Evolutionary conservation across 1,140 invertebrate genomes (phyloP).

Genomic region (Polyergus mexicanus): DNA sequence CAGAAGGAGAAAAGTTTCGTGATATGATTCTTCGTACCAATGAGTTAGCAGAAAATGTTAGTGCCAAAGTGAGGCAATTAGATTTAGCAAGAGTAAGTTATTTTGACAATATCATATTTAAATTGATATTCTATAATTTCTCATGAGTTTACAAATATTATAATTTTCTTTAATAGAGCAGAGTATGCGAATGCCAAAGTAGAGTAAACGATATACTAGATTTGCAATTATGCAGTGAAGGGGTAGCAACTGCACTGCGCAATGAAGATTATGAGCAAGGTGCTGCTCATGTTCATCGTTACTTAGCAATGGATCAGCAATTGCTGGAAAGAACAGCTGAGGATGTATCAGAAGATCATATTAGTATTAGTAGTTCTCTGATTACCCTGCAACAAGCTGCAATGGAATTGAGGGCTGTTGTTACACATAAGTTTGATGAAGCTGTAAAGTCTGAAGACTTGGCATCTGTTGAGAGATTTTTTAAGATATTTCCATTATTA

Average conservation of each 20-base stretch:
- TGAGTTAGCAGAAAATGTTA: conserved; percentile 96
- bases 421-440: conserved; percentile 95
- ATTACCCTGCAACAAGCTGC: conserved; percentile 95
- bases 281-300: conserved; percentile 97
- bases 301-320: conserved; percentile 97
- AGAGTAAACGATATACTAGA: conserved; percentile 98
- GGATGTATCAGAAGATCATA: conserved; percentile 91
- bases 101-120: not conserved
- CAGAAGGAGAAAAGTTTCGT: conserved; percentile 92
- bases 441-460: conserved; percentile 96
- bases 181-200: conserved; percentile 97
- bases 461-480: conserved; percentile 97
- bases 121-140: not conserved
- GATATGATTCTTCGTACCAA: conserved; percentile 95
- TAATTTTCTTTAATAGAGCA: conserved; percentile 88
- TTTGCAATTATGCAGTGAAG: conserved; percentile 97
- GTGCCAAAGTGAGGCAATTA: conserved; percentile 97
- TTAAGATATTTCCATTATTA: conserved; percentile 98
- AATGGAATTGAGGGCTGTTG: conserved; percentile 89
- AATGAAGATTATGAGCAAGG: conserved; percentile 97
- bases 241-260: conserved; percentile 96
- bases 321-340: conserved; percentile 93
- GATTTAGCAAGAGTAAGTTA: conserved; percentile 95
- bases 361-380: conserved; percentile 92
- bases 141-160: not conserved